These are phyloP conservation scores for Myotis findleyi DNA, from an alignment of 2,797 vertebrate genomes.

Conservation along the genomic window DNA sequence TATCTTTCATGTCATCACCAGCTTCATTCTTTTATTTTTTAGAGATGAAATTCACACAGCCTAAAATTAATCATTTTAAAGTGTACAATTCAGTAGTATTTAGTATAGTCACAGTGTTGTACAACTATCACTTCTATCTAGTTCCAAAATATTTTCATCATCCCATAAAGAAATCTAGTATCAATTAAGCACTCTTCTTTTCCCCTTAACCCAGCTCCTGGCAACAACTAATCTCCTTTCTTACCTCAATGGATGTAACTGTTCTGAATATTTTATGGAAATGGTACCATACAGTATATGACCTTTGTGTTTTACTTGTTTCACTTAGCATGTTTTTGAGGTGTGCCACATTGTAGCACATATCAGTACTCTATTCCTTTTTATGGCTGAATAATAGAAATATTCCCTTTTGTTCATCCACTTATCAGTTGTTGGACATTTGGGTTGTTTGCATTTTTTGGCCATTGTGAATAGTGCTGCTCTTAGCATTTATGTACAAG, in stretches of 20 bases:
- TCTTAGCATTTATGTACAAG: neutral
- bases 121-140: neutral
- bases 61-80: conserved; percentile 39
- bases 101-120: neutral
- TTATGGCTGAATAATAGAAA: neutral
- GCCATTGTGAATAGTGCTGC: neutral
- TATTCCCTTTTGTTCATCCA: neutral
- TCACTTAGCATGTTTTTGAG: neutral
- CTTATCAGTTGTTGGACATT: neutral
- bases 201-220: neutral
- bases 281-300: neutral
- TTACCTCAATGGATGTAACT: neutral
- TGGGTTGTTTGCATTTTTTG: neutral
- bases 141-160: conserved; percentile 24
- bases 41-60: conserved; percentile 15
- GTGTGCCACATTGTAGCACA: neutral
- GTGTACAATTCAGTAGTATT: neutral
- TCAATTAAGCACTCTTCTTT: conserved; percentile 4
- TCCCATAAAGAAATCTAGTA: neutral
- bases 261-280: neutral
- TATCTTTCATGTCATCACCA: neutral
- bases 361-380: neutral
- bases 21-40: conserved; percentile 26
- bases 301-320: neutral
- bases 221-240: neutral